Evolutionary conservation across 2,797 vertebrate genomes (phyloP), one percentile per base, ranked within the genome.

Genomic region (Benthosema pterotum): DNA sequence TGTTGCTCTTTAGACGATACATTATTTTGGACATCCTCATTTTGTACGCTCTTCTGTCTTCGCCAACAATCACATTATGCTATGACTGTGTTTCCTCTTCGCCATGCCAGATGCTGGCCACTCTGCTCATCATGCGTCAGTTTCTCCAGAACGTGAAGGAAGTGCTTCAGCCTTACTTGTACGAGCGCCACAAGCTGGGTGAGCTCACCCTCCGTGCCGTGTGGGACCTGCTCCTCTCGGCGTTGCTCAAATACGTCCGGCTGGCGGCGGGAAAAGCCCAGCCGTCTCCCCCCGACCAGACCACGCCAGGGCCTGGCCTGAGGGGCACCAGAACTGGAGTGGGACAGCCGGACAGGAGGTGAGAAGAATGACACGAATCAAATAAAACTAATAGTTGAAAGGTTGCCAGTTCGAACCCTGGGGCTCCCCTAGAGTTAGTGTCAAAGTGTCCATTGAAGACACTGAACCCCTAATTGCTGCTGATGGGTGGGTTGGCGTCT

Each of bases 91-190:
- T 57, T 45, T 17, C 51, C 3, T 54, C 43, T 69, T 48, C 52
- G 46, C 14, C 65, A 19, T 3, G 52, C 6, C 81, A 99, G 97
- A 99, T 96, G 96, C 89, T 99, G 90, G 97, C 97, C 82, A 98
- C 96, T 16, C 93, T 99, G 75, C 94, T 99, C 84, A 95, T 99
- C 85, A 98, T 97, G 14, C 95, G 97, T 15, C 97, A 99, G 90
- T 94, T 99, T 84, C 92, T 99, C 78, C 96, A 97, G 88, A 99
- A 98, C 19, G 75, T 98, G 70, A 94, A 96, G 43, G 97, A 99
- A 80, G 96, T 97, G 63, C 92, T 97, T 7, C 97, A 99, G 92
- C 97, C 97, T 6, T 96, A 99, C 78, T 85, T 99, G 48, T 96
- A 96, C 48, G 94, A 94, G 56, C 94, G 95, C 38, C 92, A 98